Evolutionary conservation across 1,140 invertebrate genomes (phyloP), one percentile per base, ranked within the genome.

Genomic region (Temnothorax longispinosus): DNA sequence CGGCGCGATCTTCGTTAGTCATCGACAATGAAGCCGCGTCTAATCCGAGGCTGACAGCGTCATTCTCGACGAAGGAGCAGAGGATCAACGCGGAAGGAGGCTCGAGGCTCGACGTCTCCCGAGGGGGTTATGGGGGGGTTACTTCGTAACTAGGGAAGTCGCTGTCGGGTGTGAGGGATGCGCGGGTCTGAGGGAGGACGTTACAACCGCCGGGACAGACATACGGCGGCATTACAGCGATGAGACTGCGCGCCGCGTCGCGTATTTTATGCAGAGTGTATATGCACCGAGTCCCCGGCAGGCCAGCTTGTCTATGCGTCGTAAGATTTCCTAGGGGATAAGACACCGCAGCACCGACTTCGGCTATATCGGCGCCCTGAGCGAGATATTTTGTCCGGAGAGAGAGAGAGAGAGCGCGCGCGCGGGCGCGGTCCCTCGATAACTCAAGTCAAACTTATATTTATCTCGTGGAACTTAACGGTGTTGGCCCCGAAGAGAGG

Each of bases 301-400:
- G 87, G 82, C 58, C 62, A 72, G 64, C 86, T 78, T 88, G 88
- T 90, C 89, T 87, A 80, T 85, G 72, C 88, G 87, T 91, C 89
- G 91, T 92, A 92, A 93, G 91, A 93, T 92, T 92, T 92, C 92
- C 91, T 92, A 82, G 21, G 91, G 91, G 92, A 88, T 58, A 82
- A 89, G 74, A 89, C 72, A 13, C 50, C 47, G 35, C 10, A 54
- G 47, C 58, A 21, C 41, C 80, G 67, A 58, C 41, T 62, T 82
- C 2, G 32, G 38, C 11, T 84, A 84, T 75, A 84, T 60, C 69
- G 80, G 54, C 78, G 50, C 32, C 80, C 27, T 50, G 54, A 60
- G 56, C 54, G 69, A 84, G 65, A 81, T 72, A 81, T 81, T 41
- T 71, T 50, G 50, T 21, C 47, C 41, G 27, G 38, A 18, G 54